Conservation (phyloP, 2,888 invertebrate species). For the Pristionchus exspectatus region DNA sequence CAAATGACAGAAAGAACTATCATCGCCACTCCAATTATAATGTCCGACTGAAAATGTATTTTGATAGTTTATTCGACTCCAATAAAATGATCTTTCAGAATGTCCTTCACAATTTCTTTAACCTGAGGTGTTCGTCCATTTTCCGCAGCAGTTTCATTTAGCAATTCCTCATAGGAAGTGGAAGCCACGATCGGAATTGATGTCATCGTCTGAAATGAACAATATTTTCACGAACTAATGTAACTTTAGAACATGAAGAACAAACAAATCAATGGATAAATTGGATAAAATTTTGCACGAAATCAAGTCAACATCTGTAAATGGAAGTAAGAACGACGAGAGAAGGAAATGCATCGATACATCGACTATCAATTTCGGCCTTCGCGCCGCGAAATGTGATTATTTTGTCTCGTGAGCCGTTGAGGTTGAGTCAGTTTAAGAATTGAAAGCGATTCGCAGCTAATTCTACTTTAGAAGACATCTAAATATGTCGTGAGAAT, state of each 20-base stretch:
- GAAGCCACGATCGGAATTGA: neutral
- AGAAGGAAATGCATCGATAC: neutral
- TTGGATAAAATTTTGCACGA: neutral
- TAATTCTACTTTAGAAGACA: neutral
- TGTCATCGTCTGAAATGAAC: neutral
- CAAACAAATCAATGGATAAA: neutral
- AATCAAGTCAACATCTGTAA: neutral
- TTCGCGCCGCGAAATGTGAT: slow-evolving; percentile 32
- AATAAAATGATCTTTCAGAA: neutral
- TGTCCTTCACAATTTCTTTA: neutral
- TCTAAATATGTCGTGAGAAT: neutral
- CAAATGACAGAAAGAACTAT: slow-evolving; percentile 61
- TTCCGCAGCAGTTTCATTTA: neutral
- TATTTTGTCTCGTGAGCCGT: neutral
- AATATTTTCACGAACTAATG: neutral
- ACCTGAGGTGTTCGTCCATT: slow-evolving; percentile 6
- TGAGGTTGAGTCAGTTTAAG: slow-evolving; percentile 7
- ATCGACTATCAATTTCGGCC: neutral
- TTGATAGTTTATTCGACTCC: neutral
- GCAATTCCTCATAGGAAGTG: neutral
- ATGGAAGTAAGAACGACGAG: neutral
- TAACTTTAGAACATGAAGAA: neutral
- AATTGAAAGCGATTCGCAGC: neutral
- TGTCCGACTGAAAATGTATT: slow-evolving; percentile 57
- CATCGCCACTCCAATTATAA: slow-evolving; percentile 67